Percentiles rank a stretch among this genome's conserved stretches.
phyloP scores from a whole-genome alignment of 2,113 vertebrate species.

The Mus spicilegus region DNA sequence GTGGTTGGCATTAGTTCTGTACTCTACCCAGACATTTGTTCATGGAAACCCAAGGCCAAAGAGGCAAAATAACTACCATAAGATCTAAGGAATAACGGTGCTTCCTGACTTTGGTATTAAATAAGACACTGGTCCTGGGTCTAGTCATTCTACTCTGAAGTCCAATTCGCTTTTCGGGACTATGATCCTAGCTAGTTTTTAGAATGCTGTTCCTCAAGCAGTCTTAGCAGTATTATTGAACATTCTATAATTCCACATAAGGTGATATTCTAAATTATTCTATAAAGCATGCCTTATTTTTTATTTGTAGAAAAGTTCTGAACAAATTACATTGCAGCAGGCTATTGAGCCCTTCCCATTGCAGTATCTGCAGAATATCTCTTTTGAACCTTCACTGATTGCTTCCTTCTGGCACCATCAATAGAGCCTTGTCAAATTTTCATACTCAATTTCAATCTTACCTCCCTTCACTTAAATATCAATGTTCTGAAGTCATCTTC shows the following conservation, averaged over 20 bases:
- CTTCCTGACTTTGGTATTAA: neutral
- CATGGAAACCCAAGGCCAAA: too few species aligned
- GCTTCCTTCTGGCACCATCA: neutral
- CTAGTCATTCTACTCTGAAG: neutral
- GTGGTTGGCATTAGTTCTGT: neutral
- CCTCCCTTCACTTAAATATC: neutral
- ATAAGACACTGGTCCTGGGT: neutral
- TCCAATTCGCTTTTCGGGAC: neutral
- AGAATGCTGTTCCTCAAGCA: neutral
- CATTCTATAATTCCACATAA: neutral
- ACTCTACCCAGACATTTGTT: neutral
- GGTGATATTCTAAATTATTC: neutral
- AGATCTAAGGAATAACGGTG: neutral
- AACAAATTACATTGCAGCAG: neutral
- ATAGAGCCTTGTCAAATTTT: neutral
- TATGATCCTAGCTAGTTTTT: neutral
- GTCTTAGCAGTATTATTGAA: neutral
- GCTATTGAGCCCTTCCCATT: neutral
- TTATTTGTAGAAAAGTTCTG: neutral
- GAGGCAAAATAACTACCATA: neutral
- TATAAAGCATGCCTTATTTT: neutral
- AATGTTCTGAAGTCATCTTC: neutral
- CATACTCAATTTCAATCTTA: neutral
- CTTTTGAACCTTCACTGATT: neutral
- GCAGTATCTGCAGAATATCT: neutral